Base-by-base conservation (phyloP, 2,113 vertebrate genomes). In the Strix aluco region DNA sequence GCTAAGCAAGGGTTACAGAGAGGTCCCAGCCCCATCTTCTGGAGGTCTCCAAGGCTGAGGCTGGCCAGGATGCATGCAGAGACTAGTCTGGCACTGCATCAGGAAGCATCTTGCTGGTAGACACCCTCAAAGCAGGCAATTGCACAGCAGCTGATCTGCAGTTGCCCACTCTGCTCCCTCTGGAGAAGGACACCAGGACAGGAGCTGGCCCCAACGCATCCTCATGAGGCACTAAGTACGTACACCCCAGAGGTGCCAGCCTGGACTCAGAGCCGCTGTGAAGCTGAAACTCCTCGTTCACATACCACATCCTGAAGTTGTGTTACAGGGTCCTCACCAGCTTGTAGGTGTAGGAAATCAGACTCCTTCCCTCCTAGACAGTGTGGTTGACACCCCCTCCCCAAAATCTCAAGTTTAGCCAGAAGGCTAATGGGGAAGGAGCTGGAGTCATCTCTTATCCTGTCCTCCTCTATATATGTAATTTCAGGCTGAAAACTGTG, bases 101-200 rank as follows among this genome's bases (percentile, higher is more conserved):
- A 63, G 44, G 30, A 27, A 81, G n/a, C 3, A 12, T 32, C 21
- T 30, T 86, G 12, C 46, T 57, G 36, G 11, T 61, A 88, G 47
- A 67, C 5, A 23, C 7, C 2, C 25, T 55, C 32, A 55, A 87
- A 77, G 63, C 57, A 81, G 59, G 32, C n/a, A 88, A 12, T 11
- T 66, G 18, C 29, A 42, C 19, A 55, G 44, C 29, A 57, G 17
- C 16, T 61, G 13, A 55, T 29, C 25, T 55, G 11, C 26, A 49
- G 63, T 6, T 65, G 46, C 10, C 26, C 9, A 15, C 30, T 51
- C 25, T 40, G 49, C 4, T 5, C 10, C 38, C 23, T 22, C 4
- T 7, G 6, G 29, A 61, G 38, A 67, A 5, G 11, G 23, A 29
- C 5, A 65, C 9, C 0, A 0, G 15, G 34, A 26, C 25, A 88